These are phyloP conservation scores for Syngnathus floridae DNA, from an alignment of 2,113 vertebrate genomes.

Conservation along the genomic window DNA sequence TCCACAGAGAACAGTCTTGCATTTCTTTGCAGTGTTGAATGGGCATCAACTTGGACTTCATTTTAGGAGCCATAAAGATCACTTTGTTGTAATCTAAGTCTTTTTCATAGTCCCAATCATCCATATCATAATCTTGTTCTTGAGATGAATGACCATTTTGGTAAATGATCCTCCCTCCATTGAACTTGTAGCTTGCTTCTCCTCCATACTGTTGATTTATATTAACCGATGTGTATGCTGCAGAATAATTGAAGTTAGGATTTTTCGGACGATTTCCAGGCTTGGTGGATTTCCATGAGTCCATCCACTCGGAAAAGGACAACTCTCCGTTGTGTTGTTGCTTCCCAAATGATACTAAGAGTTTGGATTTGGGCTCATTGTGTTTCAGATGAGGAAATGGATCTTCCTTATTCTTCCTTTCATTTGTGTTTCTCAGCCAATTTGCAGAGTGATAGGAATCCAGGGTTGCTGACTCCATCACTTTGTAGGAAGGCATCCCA, in stretches of 20 bases:
- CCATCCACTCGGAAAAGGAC: slow-evolving; percentile 43
- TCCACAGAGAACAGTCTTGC: slow-evolving; percentile 29
- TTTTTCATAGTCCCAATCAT: not conserved
- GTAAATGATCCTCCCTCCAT: slow-evolving; percentile 42
- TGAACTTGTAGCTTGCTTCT: slow-evolving; percentile 7
- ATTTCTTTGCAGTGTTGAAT: slow-evolving; percentile 17
- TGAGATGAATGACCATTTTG: slow-evolving; percentile 10
- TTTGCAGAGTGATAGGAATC: slow-evolving; percentile 16
- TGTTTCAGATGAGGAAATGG: not conserved
- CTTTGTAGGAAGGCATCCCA: slow-evolving; percentile 21
- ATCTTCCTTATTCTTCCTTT: not conserved
- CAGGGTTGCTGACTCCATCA: slow-evolving; percentile 11
- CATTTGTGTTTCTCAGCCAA: slow-evolving; percentile 40
- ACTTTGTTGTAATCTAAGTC: not conserved
- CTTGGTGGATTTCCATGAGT: slow-evolving; percentile 54
- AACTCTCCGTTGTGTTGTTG: slow-evolving; percentile 18
- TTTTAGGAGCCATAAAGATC: slow-evolving; percentile 7
- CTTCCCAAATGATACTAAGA: slow-evolving; percentile 3
- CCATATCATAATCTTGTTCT: not conserved
- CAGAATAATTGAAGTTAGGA: not conserved
- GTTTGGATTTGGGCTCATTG: not conserved
- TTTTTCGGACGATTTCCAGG: slow-evolving; percentile 4
- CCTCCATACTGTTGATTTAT: not conserved
- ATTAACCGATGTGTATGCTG: not conserved
- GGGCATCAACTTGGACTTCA: slow-evolving; percentile 17